phyloP scores from a whole-genome alignment of 2,888 invertebrate species.

The Microctonus aethiopoides region DNA sequence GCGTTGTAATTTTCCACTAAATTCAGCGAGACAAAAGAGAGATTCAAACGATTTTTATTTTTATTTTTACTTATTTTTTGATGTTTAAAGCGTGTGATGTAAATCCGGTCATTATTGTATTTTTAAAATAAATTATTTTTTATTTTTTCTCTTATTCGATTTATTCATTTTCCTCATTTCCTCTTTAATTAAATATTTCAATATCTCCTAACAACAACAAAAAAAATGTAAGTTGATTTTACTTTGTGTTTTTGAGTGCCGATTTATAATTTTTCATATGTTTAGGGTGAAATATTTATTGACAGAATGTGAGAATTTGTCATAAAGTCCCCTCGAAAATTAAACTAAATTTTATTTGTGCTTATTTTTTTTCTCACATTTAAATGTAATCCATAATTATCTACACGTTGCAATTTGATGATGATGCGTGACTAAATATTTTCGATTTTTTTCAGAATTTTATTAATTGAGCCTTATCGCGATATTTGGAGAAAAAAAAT shows the following conservation, averaged over 20 bases:
- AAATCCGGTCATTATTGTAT: constrained; percentile 41
- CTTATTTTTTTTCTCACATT: neutral
- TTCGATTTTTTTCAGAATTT: neutral
- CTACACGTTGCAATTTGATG: neutral
- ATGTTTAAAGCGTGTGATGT: constrained; percentile 55
- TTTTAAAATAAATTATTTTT: constrained; percentile 18
- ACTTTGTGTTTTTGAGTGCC: neutral
- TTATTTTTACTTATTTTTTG: constrained; percentile 29
- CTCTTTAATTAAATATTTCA: neutral
- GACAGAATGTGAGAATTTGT: neutral
- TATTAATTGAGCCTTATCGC: neutral
- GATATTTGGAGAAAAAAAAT: neutral
- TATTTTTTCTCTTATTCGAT: constrained; percentile 9
- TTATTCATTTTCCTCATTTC: neutral
- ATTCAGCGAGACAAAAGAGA: constrained; percentile 58
- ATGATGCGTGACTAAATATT: neutral
- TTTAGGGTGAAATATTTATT: neutral
- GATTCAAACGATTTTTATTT: constrained; percentile 46
- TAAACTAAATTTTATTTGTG: neutral
- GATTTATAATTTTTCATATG: neutral
- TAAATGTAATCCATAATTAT: neutral
- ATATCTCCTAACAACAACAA: neutral
- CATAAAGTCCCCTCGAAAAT: neutral
- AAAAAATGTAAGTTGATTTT: no score
- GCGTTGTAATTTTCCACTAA: constrained; percentile 49